These are phyloP conservation scores for Hemicordylus capensis DNA, from an alignment of 2,113 vertebrate species.

Conservation along the genomic window DNA sequence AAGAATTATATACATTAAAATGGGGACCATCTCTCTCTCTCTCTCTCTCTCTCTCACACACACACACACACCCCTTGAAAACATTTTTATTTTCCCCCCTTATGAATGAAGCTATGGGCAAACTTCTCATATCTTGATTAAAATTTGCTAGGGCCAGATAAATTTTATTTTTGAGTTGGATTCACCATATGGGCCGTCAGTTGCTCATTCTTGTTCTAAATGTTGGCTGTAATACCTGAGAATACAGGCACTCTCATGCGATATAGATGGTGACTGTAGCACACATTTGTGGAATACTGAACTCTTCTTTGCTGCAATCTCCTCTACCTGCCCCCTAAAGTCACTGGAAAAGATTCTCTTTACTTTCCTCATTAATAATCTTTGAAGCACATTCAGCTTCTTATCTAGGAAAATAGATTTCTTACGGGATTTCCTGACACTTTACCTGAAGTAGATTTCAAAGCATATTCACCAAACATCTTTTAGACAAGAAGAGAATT, in stretches of 20 bases:
- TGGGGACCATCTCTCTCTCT: too few relatives aligned
- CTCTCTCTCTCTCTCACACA: too few relatives aligned
- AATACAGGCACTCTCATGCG: neutral
- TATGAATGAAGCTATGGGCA: too few relatives aligned
- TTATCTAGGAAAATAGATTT: constrained; percentile 60
- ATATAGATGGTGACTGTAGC: neutral
- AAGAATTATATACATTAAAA: too few relatives aligned
- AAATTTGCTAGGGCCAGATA: too few relatives aligned
- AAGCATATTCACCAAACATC: constrained; percentile 45
- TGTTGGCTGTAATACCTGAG: neutral
- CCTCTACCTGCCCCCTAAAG: constrained; percentile 44
- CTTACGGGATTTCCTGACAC: constrained; percentile 22
- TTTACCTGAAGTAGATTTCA: constrained; percentile 50
- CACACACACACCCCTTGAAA: too few relatives aligned
- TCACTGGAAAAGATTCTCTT: constrained; percentile 22
- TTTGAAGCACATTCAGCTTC: constrained; percentile 36
- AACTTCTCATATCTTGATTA: too few relatives aligned
- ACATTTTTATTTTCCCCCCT: too few relatives aligned
- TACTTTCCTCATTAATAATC: constrained; percentile 49
- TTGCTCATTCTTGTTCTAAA: too few relatives aligned
- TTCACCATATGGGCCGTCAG: too few relatives aligned
- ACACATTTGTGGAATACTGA: neutral
- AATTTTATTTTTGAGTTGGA: too few relatives aligned
- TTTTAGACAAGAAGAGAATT: constrained; percentile 43
- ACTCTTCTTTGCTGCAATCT: constrained; percentile 21